Conservation (phyloP, 2,113 vertebrate species). For the Furnarius figulus region DNA sequence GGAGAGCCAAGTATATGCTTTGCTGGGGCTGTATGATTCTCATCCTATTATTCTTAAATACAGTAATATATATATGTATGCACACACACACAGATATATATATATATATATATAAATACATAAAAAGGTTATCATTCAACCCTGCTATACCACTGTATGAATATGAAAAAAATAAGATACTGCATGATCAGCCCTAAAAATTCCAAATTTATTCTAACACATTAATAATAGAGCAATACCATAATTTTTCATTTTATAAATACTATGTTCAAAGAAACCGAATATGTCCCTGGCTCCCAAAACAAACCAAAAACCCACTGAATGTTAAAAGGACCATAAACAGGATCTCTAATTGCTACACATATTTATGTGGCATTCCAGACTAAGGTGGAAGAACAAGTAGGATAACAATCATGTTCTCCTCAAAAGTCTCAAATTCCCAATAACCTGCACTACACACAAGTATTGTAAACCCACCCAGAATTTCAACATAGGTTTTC, state of each 20-base stretch:
- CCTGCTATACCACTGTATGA: background rate
- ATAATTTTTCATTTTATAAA: background rate
- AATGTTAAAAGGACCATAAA: background rate
- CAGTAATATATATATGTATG: background rate
- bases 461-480: background rate
- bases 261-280: background rate
- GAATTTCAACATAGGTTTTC: background rate
- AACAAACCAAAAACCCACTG: background rate
- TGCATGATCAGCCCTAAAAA: background rate
- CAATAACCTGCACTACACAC: background rate
- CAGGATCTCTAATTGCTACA: background rate
- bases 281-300: background rate
- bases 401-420: background rate
- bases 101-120: background rate
- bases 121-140: background rate
- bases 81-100: background rate
- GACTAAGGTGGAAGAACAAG: background rate
- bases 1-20: conserved; percentile 9
- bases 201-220: background rate
- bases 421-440: background rate
- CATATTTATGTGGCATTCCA: background rate
- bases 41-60: background rate
- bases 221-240: background rate
- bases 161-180: background rate
- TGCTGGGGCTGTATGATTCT: background rate